phyloP scores from a whole-genome alignment of 2,888 invertebrate species.

The Eulithis testata region DNA sequence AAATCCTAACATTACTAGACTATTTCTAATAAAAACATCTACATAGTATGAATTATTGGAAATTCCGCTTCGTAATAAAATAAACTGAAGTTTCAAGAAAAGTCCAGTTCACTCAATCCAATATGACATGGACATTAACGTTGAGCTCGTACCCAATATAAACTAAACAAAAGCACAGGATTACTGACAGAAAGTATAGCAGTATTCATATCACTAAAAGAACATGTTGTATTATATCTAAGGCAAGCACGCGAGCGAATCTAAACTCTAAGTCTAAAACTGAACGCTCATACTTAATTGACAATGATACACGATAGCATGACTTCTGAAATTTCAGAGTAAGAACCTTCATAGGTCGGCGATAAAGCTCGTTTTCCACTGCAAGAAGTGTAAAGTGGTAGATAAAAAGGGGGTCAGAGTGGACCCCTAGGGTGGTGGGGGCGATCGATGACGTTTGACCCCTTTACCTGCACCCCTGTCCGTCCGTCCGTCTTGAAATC shows the following conservation, averaged over 20 bases:
- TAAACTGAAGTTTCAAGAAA: conserved; percentile 1
- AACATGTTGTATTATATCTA: background rate
- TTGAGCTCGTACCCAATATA: conserved; percentile 45
- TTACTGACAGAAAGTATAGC: conserved; percentile 36
- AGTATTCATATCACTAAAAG: background rate
- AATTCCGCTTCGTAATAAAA: background rate
- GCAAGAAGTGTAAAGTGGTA: conserved; percentile 5
- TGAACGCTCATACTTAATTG: background rate
- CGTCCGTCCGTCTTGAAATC: conserved; percentile 74
- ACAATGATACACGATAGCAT: background rate
- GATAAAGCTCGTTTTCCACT: background rate
- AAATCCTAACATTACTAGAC: too few relatives aligned
- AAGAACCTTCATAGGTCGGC: background rate
- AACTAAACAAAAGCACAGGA: conserved; percentile 51
- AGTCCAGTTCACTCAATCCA: conserved; percentile 31
- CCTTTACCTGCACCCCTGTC: conserved; percentile 78
- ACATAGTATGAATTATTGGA: background rate
- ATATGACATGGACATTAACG: conserved; percentile 43
- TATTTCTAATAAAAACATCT: too few relatives aligned
- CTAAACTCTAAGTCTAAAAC: background rate
- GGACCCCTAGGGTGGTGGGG: conserved; percentile 38
- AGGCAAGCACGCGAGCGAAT: background rate
- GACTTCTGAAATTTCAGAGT: background rate
- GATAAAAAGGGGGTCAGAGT: conserved; percentile 34
- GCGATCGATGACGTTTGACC: conserved; percentile 82